These are phyloP conservation scores for Connochaetes taurinus DNA, from an alignment of 2,113 vertebrate genomes.

Conservation along the genomic window DNA sequence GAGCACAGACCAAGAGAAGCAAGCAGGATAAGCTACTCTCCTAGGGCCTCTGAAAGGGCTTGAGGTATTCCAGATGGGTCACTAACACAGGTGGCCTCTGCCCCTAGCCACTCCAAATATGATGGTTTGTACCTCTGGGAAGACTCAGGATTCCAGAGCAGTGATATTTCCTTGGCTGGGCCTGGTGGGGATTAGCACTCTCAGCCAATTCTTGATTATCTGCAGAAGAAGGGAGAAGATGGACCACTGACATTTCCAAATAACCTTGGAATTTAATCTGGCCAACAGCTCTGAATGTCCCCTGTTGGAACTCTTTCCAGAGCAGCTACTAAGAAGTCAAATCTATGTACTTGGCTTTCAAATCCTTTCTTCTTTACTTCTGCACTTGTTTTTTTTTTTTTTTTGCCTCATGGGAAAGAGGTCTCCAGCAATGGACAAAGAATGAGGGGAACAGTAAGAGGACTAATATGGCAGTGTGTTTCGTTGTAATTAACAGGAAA, in stretches of 20 bases:
- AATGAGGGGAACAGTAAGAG: background rate
- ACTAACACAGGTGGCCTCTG: background rate
- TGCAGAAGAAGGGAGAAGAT: slow-evolving; percentile 24
- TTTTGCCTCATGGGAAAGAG: background rate
- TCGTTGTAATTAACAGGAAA: background rate
- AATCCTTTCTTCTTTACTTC: background rate
- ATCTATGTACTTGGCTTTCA: background rate
- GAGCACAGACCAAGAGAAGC: background rate
- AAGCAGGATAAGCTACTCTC: no score
- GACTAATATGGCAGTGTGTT: no score
- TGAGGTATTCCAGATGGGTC: background rate
- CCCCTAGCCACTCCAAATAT: background rate
- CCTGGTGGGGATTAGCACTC: background rate
- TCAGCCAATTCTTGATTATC: slow-evolving; percentile 49
- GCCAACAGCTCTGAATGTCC: background rate
- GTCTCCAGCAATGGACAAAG: no score
- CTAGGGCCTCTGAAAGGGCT: background rate
- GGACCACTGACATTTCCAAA: slow-evolving; percentile 30
- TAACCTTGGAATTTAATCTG: slow-evolving; percentile 1
- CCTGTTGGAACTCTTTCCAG: background rate
- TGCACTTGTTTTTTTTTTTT: background rate
- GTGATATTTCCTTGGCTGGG: slow-evolving; percentile 40
- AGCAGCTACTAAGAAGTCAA: background rate
- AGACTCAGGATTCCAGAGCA: slow-evolving; percentile 15
- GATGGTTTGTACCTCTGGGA: background rate